Conservation (phyloP, 1,140 invertebrate genomes). For the Diachasmimorpha longicaudata region DNA sequence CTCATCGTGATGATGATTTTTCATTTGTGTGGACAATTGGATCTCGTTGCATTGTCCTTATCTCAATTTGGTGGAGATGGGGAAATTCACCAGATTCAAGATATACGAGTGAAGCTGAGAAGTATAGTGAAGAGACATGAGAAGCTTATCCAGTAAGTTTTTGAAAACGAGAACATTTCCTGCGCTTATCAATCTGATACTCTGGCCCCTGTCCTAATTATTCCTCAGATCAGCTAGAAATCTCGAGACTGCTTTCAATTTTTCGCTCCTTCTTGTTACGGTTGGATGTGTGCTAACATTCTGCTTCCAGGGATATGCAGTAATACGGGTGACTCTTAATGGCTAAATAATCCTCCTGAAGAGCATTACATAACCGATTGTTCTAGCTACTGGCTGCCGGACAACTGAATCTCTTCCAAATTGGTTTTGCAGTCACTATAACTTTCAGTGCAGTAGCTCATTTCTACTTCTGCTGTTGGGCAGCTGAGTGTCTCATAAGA, state of each 20-base stretch:
- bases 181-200: too few species aligned
- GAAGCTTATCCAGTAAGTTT: too few species aligned
- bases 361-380: neutral
- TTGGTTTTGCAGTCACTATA: neutral
- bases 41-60: conserved; percentile 11
- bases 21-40: conserved; percentile 32
- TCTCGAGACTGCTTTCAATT: neutral
- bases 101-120: neutral
- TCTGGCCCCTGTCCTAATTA: too few species aligned
- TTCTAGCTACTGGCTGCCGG: neutral
- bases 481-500: neutral
- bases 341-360: neutral
- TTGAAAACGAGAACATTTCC: too few species aligned
- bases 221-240: neutral
- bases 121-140: neutral
- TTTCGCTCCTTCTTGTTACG: neutral
- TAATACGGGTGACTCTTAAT: neutral
- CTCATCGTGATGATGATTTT: conserved; percentile 29
- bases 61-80: neutral
- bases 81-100: conserved; percentile 24
- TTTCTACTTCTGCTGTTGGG: neutral
- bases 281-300: neutral
- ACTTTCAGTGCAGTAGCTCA: neutral
- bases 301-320: neutral
- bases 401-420: neutral